These are phyloP conservation scores for Delichon dasypus DNA, from an alignment of 2,797 vertebrate species.

Conservation along the genomic window DNA sequence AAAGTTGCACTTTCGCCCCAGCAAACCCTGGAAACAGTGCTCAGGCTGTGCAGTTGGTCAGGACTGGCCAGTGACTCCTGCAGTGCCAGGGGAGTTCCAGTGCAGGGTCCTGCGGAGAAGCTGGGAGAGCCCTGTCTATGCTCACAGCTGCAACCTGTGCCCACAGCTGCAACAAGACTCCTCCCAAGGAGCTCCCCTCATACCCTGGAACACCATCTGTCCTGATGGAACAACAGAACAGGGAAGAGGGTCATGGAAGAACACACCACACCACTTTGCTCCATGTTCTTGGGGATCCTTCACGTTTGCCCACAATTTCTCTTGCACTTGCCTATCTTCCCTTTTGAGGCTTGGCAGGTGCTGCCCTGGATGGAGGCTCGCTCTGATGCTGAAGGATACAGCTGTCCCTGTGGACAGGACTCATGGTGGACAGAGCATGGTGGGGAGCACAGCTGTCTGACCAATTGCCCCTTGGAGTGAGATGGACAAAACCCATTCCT, in stretches of 20 bases:
- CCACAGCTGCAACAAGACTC: not conserved
- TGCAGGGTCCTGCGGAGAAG: not conserved
- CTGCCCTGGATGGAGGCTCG: not conserved
- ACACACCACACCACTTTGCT: not conserved
- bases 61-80: not conserved
- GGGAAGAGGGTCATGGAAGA: not conserved
- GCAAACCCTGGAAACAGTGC: not conserved
- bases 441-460: not conserved
- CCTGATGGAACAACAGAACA: not conserved
- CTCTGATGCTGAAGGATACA: not conserved
- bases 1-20: not conserved
- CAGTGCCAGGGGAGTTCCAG: not conserved
- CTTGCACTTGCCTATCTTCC: not conserved
- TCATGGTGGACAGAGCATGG: not conserved
- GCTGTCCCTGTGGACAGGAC: not conserved
- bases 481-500: not conserved
- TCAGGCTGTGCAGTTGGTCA: not conserved
- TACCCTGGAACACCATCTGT: not conserved
- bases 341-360: not conserved
- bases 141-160: not conserved
- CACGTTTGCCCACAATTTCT: not conserved
- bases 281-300: not conserved
- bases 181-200: not conserved
- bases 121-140: not conserved
- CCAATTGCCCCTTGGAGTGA: not conserved